Evolutionary conservation across 2,888 invertebrate species (phyloP), one percentile per base, ranked within the genome.

Genomic region (Phalera bucephala): DNA sequence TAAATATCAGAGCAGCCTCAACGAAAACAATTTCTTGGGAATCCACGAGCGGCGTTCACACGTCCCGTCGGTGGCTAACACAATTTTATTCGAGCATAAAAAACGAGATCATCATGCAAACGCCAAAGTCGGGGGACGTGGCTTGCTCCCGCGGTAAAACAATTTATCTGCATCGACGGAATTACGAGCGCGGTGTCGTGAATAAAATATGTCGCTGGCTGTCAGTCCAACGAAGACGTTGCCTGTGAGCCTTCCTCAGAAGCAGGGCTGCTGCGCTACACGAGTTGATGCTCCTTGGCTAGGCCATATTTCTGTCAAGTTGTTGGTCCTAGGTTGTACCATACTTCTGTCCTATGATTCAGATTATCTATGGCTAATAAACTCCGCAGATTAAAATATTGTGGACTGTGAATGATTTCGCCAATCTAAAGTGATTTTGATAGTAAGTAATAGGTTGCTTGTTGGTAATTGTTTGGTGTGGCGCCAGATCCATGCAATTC

Each of bases 141-240:
- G 85, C 74, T 64, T 51, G 65, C 72, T 70, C 64, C 66, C 86
- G 87, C 82, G 88, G 84, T 88, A 86, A 89, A 89, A 89, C 88
- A 88, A 88, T 89, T 89, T 89, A 89, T 89, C 89, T 87, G 81
- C 88, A 85, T 89, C 88, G 89, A 88, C 86, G 86, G 86, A 75
- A 83, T 87, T 87, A 84, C 88, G 87, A 68, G 76, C 83, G 81
- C 69, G 71, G 80, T 77, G 83, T 72, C 63, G 69, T 89, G 89
- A 89, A 89, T 89, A 89, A 89, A 85, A 89, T 88, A 89, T 88
- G 88, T 87, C 88, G 81, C 78, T 75, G 83, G 64, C 87, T 85
- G 88, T 87, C 87, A 85, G 65, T 80, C 80, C 58, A 53, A 76
- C 57, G 72, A 80, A 80, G 80, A 80, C 70, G 74, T 73, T 66